These are phyloP conservation scores for Chionomys nivalis DNA, from an alignment of 2,113 vertebrate genomes.

Conservation along the genomic window DNA sequence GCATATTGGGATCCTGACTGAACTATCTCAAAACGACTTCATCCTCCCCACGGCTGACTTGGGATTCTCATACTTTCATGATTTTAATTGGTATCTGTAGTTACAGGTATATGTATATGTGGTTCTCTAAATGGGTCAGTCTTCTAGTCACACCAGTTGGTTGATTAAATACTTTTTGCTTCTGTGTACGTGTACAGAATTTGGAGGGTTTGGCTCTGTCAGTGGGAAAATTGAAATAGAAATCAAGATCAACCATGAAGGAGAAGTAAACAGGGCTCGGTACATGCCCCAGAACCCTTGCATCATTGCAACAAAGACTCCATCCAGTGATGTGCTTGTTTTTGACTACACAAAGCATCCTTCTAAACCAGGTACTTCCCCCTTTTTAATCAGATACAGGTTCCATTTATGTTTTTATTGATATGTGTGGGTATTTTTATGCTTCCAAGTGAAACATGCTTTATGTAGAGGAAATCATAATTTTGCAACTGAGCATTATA, in stretches of 20 bases:
- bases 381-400: not conserved
- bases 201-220: constrained; percentile 98
- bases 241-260: constrained; percentile 99
- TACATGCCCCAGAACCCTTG: constrained; percentile 99
- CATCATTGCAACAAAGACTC: constrained; percentile 99
- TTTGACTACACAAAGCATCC: constrained; percentile 99
- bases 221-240: constrained; percentile 99
- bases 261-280: constrained; percentile 97
- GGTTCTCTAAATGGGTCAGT: not conserved
- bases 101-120: not conserved
- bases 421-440: not conserved
- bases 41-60: not conserved
- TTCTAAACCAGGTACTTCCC: constrained; percentile 93
- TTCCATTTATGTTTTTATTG: constrained; percentile 22
- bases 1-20: too few species aligned
- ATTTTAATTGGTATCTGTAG: not conserved
- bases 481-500: not conserved
- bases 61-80: not conserved
- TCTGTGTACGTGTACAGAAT: constrained; percentile 88
- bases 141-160: not conserved
- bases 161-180: not conserved
- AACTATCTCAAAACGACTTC: not conserved
- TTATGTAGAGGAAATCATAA: not conserved
- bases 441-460: not conserved
- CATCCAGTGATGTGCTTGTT: constrained; percentile 97